phyloP scores from a whole-genome alignment of 2,113 vertebrate genomes.

The Oncorhynchus gorbuscha region DNA sequence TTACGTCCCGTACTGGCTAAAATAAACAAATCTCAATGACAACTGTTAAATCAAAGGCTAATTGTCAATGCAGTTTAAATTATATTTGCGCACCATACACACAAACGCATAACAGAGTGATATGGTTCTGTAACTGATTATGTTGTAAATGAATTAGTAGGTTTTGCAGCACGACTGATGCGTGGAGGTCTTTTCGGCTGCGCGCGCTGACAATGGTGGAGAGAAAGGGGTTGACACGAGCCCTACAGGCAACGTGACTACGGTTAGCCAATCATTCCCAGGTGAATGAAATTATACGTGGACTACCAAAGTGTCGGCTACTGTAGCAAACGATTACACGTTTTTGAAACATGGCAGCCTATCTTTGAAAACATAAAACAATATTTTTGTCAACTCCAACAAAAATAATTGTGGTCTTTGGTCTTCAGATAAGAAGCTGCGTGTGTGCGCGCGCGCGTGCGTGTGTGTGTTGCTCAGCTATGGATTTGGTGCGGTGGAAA shows the following conservation, averaged over 20 bases:
- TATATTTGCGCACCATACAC: not conserved
- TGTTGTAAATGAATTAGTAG: not conserved
- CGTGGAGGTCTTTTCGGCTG: constrained; percentile 18
- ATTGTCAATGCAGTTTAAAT: not conserved
- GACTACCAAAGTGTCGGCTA: not conserved
- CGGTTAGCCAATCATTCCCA: constrained; percentile 26
- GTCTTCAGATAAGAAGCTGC: not conserved
- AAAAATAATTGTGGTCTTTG: too few relatives aligned
- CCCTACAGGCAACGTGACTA: constrained; percentile 26
- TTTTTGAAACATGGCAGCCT: not conserved
- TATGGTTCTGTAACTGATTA: not conserved
- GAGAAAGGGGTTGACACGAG: constrained; percentile 13
- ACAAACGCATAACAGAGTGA: not conserved
- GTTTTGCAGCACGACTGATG: not conserved
- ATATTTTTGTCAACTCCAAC: too few relatives aligned
- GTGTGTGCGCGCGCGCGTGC: too few relatives aligned
- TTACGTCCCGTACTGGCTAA: not conserved
- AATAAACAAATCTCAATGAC: not conserved
- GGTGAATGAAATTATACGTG: constrained; percentile 13
- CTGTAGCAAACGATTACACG: not conserved
- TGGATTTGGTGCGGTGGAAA: not conserved
- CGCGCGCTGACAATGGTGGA: constrained; percentile 33
- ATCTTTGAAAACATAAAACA: not conserved
- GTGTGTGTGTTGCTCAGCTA: not conserved
- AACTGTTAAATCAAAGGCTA: not conserved